Conservation (phyloP, 37 sponge, comb jelly and placozoan species). For the Petrosia ficiformis region DNA sequence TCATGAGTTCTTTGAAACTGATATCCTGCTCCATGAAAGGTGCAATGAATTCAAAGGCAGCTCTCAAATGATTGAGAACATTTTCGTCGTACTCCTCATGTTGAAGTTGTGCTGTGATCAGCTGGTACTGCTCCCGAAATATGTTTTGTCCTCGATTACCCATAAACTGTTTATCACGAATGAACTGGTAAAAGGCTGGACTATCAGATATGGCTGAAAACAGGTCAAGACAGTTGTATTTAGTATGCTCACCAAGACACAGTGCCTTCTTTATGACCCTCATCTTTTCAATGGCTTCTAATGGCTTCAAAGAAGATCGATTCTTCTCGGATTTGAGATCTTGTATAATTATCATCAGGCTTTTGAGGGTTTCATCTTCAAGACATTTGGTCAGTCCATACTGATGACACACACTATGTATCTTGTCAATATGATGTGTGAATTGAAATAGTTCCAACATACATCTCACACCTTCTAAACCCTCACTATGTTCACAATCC, state of each 20-base stretch:
- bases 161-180: slow-evolving; percentile 59
- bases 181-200: slow-evolving; percentile 51
- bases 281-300: slow-evolving; percentile 13
- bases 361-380: slow-evolving; percentile 1
- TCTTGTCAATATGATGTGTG: slow-evolving; percentile 14
- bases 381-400: slow-evolving; percentile 30
- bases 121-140: slow-evolving; percentile 30
- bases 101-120: slow-evolving; percentile 74
- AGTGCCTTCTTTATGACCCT: slow-evolving; percentile 5
- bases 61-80: slow-evolving; percentile 62
- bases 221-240: slow-evolving; percentile 16
- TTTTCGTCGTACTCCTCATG: slow-evolving; percentile 79
- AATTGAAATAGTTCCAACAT: slow-evolving; percentile 40
- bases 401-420: slow-evolving; percentile 30
- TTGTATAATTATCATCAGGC: slow-evolving; percentile 10
- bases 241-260: not conserved
- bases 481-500: not conserved
- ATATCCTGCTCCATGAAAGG: slow-evolving; percentile 38
- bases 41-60: slow-evolving; percentile 37
- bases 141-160: slow-evolving; percentile 32
- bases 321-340: not conserved
- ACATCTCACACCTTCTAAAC: slow-evolving; percentile 3
- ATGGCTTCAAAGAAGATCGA: slow-evolving; percentile 31
- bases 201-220: slow-evolving; percentile 39
- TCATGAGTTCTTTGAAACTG: slow-evolving; percentile 1